These are phyloP conservation scores for Pandemis corylana DNA, from an alignment of 2,888 invertebrate genomes.

Conservation along the genomic window DNA sequence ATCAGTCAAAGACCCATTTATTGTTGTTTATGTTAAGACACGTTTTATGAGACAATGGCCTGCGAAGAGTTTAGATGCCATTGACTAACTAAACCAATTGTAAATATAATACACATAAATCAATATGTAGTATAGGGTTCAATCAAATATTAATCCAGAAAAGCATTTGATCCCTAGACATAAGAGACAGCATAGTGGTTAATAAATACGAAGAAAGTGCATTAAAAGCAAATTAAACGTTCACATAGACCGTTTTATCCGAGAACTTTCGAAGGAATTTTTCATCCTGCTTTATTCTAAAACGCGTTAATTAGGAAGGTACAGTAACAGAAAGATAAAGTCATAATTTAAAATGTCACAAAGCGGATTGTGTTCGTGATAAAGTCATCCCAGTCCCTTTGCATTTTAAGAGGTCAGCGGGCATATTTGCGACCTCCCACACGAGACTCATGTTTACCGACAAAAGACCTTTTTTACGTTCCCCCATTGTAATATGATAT, in stretches of 20 bases:
- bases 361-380: constrained; percentile 11
- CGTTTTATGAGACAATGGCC: not conserved
- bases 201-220: not conserved
- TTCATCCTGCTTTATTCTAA: not conserved
- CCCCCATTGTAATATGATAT: constrained; percentile 38
- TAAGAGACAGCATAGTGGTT: too few species aligned
- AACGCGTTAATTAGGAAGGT: constrained; percentile 14
- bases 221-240: too few species aligned
- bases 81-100: not conserved
- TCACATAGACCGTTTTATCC: not conserved
- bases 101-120: too few species aligned
- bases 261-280: not conserved
- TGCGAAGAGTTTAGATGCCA: not conserved
- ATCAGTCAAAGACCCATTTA: constrained; percentile 41
- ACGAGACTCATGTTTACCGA: constrained; percentile 37
- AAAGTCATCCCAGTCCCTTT: constrained; percentile 25
- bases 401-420: constrained; percentile 25
- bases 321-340: constrained; percentile 22
- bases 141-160: too few species aligned
- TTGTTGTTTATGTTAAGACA: constrained; percentile 23
- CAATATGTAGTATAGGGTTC: too few species aligned
- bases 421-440: constrained; percentile 39
- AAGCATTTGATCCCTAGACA: too few species aligned
- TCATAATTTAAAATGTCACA: constrained; percentile 21
- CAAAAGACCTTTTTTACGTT: constrained; percentile 40